A percentile compares a stretch with the other conserved stretches of the same genome.
These are phyloP conservation scores for Ferdinandea cuprea DNA, from an alignment of 2,888 invertebrate species.

Conservation along the genomic window DNA sequence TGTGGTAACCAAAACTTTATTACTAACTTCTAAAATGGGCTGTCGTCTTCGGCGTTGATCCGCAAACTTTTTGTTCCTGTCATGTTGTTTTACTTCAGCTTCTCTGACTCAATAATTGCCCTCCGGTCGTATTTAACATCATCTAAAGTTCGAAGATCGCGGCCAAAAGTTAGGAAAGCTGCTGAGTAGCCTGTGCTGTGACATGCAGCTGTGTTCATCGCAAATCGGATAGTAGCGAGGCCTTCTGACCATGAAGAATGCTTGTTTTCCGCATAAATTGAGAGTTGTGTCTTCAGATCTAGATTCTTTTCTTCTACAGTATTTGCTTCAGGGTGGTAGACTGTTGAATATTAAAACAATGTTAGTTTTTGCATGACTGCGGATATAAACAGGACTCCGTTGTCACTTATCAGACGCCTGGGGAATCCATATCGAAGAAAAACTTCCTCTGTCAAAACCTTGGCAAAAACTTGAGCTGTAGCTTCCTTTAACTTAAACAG, in stretches of 20 bases:
- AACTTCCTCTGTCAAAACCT: conserved; percentile 77
- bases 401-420: conserved; percentile 78
- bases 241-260: conserved; percentile 10
- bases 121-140: conserved; percentile 19
- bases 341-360: conserved; percentile 60
- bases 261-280: conserved; percentile 1
- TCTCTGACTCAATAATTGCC: conserved; percentile 18
- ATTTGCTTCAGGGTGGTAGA: conserved; percentile 69
- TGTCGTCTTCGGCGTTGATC: neutral
- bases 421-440: conserved; percentile 79
- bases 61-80: conserved; percentile 6
- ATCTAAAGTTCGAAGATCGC: conserved; percentile 16
- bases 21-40: neutral
- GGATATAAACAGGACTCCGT: conserved; percentile 79
- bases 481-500: conserved; percentile 77
- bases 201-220: conserved; percentile 21
- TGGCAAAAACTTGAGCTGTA: conserved; percentile 77
- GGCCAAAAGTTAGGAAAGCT: conserved; percentile 19
- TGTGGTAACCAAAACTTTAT: neutral
- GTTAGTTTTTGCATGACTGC: conserved; percentile 78
- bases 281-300: conserved; percentile 25
- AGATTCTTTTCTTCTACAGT: conserved; percentile 59
- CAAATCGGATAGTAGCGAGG: conserved; percentile 15
- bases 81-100: neutral
- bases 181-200: conserved; percentile 21